These are phyloP conservation scores for Actenoides lindsayi DNA, from an alignment of 2,113 vertebrate genomes.

Conservation along the genomic window DNA sequence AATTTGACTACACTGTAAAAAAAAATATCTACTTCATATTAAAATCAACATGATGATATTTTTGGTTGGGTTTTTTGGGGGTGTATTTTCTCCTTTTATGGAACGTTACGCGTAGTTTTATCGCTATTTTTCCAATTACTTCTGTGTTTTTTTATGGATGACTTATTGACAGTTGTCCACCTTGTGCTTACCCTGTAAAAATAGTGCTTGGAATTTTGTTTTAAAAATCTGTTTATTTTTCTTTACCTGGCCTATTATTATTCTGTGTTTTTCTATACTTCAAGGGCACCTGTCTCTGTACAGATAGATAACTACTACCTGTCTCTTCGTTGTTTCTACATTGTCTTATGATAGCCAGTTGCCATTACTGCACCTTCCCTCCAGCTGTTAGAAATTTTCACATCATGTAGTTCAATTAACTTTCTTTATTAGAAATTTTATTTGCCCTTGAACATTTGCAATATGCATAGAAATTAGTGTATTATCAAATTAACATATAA, in stretches of 20 bases:
- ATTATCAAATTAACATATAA: conserved; percentile 10
- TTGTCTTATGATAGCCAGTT: not conserved
- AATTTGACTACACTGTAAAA: not conserved
- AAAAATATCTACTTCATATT: not conserved
- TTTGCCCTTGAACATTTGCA: not conserved
- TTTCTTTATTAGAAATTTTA: not conserved
- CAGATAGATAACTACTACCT: not conserved
- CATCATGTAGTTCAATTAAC: not conserved
- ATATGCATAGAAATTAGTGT: not conserved
- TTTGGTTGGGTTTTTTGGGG: not conserved
- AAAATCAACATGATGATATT: not conserved
- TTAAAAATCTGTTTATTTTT: not conserved
- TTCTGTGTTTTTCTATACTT: not conserved
- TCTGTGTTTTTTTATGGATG: not conserved
- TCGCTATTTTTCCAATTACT: not conserved
- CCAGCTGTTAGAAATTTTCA: conserved; percentile 18
- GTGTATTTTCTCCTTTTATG: not conserved
- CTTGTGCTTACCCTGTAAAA: not conserved
- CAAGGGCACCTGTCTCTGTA: not conserved
- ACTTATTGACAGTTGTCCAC: not conserved
- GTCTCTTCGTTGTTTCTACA: not conserved
- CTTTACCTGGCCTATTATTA: not conserved
- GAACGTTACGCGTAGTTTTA: not conserved
- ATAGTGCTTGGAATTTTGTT: not conserved
- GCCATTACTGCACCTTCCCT: not conserved